phyloP scores from a whole-genome alignment of 2,888 invertebrate genomes.

The Elgonia sp. region DNA sequence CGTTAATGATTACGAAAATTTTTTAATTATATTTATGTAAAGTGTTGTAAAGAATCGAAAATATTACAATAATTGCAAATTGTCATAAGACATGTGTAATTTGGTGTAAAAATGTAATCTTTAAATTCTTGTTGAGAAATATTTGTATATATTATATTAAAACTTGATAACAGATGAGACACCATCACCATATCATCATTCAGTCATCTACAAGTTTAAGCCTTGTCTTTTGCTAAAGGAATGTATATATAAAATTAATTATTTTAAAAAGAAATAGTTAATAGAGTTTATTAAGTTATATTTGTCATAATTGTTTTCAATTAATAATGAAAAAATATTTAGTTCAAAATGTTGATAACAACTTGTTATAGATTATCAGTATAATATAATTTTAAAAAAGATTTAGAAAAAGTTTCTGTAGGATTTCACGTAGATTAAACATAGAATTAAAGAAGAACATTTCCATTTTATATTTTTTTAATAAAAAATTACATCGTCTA shows the following conservation, averaged over 20 bases:
- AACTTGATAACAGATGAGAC: constrained; percentile 70
- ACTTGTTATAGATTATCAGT: too few relatives aligned
- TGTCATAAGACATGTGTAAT: not conserved
- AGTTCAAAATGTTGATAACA: too few relatives aligned
- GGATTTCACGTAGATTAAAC: too few relatives aligned
- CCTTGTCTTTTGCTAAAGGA: constrained; percentile 79
- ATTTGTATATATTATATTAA: not conserved
- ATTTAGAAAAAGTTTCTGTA: too few relatives aligned
- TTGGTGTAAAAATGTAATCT: not conserved
- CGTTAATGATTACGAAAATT: not conserved
- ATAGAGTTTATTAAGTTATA: not conserved
- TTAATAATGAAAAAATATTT: too few relatives aligned
- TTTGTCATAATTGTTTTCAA: too few relatives aligned
- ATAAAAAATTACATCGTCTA: too few relatives aligned
- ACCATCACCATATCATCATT: constrained; percentile 75
- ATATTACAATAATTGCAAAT: not conserved
- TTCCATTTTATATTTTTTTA: too few relatives aligned
- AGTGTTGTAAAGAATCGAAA: not conserved
- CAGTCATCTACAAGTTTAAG: constrained; percentile 76
- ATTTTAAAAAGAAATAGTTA: constrained; percentile 27
- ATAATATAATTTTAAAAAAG: too few relatives aligned
- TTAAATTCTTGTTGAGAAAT: not conserved
- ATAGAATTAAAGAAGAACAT: too few relatives aligned
- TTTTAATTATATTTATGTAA: not conserved
- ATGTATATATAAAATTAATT: constrained; percentile 76